Evolutionary conservation across 2,797 vertebrate genomes (phyloP).

Genomic region (Takifugu rubripes): DNA sequence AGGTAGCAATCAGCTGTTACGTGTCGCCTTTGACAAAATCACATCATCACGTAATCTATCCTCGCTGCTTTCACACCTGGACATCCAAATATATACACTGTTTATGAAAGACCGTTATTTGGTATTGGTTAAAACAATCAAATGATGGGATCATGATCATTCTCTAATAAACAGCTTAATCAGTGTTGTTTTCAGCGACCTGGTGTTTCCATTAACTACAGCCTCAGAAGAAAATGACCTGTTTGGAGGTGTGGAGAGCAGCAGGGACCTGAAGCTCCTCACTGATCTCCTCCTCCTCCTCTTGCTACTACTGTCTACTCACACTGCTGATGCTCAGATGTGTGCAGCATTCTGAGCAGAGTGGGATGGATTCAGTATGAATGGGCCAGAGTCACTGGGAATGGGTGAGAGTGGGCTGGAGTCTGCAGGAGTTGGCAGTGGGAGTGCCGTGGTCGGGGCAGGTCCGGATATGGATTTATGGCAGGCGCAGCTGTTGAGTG

Average conservation of each 20-base stretch:
- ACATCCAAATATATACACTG: too few species aligned
- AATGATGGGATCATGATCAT: too few species aligned
- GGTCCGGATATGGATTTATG: slow-evolving; percentile 75
- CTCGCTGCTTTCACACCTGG: too few species aligned
- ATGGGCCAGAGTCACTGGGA: slow-evolving; percentile 21
- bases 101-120: too few species aligned
- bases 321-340: slow-evolving; percentile 27
- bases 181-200: too few species aligned
- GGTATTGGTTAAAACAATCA: too few species aligned
- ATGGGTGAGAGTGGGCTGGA: neutral
- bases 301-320: neutral
- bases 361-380: slow-evolving; percentile 26
- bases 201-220: too few species aligned
- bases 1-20: too few species aligned
- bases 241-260: neutral
- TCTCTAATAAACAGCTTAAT: too few species aligned
- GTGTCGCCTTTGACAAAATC: too few species aligned
- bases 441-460: slow-evolving; percentile 60
- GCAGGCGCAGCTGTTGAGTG: slow-evolving; percentile 78
- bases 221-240: too few species aligned
- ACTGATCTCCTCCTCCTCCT: slow-evolving; percentile 8
- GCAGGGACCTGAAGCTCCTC: slow-evolving; percentile 8
- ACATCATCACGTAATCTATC: too few species aligned
- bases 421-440: slow-evolving; percentile 18
- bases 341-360: slow-evolving; percentile 29